Evolutionary conservation across 2,113 vertebrate species (phyloP).

Genomic region (Campylorhamphus procurvoides): DNA sequence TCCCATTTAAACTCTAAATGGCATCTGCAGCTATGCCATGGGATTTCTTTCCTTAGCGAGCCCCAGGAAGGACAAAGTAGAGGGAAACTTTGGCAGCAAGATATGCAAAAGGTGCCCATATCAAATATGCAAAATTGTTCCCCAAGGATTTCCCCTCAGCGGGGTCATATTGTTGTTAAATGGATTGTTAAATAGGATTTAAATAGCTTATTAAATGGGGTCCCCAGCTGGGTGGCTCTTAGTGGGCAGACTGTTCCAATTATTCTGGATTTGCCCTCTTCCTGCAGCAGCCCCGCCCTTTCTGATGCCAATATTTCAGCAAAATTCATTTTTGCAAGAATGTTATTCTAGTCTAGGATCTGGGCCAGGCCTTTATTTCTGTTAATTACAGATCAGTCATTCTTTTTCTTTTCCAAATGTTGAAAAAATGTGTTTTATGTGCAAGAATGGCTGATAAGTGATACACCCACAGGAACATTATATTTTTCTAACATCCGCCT

Average conservation of each 20-base stretch:
- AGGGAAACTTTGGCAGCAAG: neutral
- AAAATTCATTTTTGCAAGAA: constrained; percentile 10
- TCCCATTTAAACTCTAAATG: neutral
- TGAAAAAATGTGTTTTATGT: constrained; percentile 53
- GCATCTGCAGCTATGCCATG: neutral
- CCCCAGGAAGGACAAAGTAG: neutral
- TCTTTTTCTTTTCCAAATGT: constrained; percentile 46
- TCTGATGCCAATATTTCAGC: neutral
- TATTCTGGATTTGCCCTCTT: constrained; percentile 33
- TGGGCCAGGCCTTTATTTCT: constrained; percentile 55
- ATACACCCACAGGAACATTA: constrained; percentile 60
- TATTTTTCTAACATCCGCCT: constrained; percentile 62
- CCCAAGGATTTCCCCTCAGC: constrained; percentile 29
- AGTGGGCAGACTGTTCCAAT: constrained; percentile 24
- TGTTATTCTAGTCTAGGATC: constrained; percentile 26
- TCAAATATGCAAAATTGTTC: constrained; percentile 27
- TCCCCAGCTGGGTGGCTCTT: constrained; percentile 39
- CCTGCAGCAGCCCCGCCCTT: constrained; percentile 12
- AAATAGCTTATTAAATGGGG: constrained; percentile 36
- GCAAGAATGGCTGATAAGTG: constrained; percentile 60
- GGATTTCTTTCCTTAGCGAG: neutral
- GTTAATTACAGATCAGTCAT: constrained; percentile 65
- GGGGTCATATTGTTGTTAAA: constrained; percentile 61
- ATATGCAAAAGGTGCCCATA: neutral
- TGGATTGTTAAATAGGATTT: constrained; percentile 67